Conservation (phyloP, 2,888 invertebrate species). For the Plebejus argus region DNA sequence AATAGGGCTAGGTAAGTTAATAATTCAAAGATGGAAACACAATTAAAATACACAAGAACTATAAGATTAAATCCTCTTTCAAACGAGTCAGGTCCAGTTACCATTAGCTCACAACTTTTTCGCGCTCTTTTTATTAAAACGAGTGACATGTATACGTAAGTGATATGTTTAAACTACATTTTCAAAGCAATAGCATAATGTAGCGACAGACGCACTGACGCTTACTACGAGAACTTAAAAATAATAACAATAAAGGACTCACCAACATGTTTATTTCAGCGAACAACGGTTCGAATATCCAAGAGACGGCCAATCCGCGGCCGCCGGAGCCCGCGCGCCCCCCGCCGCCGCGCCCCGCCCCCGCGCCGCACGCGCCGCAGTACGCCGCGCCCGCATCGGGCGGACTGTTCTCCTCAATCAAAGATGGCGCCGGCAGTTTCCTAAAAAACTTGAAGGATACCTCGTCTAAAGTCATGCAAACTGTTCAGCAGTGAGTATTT, state of each 20-base stretch:
- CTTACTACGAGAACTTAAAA: neutral
- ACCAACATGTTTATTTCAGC: constrained; percentile 51
- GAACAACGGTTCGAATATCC: constrained; percentile 50
- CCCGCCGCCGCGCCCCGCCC: constrained; percentile 60
- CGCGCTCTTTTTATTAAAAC: neutral
- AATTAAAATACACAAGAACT: no score
- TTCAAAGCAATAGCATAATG: neutral
- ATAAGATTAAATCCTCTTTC: no score
- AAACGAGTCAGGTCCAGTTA: neutral
- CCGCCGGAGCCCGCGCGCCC: constrained; percentile 67
- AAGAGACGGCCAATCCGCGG: constrained; percentile 57
- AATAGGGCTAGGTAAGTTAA: no score
- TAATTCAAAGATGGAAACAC: no score
- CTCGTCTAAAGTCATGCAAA: constrained; percentile 97
- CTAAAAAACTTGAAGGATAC: constrained; percentile 97
- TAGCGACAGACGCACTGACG: neutral
- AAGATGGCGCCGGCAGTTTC: constrained; percentile 95
- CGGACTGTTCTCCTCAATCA: constrained; percentile 91
- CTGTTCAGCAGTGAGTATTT: constrained; percentile 90
- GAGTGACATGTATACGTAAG: neutral
- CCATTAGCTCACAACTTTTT: neutral
- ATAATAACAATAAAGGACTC: neutral
- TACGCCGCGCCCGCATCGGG: constrained; percentile 62
- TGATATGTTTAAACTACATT: neutral
- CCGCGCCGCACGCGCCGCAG: constrained; percentile 51